A percentile compares a stretch with the other conserved stretches of the same genome.
Evolutionary conservation across 1,140 invertebrate genomes (phyloP).

Genomic region (Tetramorium parvispinum): DNA sequence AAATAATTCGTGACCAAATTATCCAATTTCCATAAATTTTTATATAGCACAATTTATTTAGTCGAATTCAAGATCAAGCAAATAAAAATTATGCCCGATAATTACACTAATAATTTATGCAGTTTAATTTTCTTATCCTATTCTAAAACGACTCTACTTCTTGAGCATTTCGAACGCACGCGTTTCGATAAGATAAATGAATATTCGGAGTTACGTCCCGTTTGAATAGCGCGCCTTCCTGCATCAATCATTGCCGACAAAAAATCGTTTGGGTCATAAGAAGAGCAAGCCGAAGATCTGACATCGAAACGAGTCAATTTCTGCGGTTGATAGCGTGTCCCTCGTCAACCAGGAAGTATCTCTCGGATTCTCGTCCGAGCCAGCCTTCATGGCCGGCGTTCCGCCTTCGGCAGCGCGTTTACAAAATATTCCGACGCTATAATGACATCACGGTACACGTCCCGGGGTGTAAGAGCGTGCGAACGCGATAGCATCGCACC

Average conservation of each 20-base stretch:
- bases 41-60: not conserved
- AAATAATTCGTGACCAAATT: not conserved
- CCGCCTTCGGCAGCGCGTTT: conserved; percentile 58
- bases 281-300: conserved; percentile 1
- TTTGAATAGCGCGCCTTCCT: conserved; percentile 9
- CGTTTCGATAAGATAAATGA: not conserved
- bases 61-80: not conserved
- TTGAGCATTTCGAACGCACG: not conserved
- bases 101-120: not conserved
- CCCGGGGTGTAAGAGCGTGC: conserved; percentile 71
- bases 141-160: not conserved
- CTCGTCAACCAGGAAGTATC: conserved; percentile 61
- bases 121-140: not conserved
- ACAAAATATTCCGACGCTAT: conserved; percentile 67
- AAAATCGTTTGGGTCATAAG: conserved; percentile 27
- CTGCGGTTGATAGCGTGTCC: conserved; percentile 15
- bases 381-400: conserved; percentile 22
- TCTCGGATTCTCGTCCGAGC: conserved; percentile 21
- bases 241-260: conserved; percentile 33
- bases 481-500: conserved; percentile 76
- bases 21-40: not conserved
- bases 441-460: conserved; percentile 74
- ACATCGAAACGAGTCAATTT: conserved; percentile 37
- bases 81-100: not conserved
- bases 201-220: not conserved